phyloP scores from a whole-genome alignment of 2,888 invertebrate species.

The Macrophya annulata region DNA sequence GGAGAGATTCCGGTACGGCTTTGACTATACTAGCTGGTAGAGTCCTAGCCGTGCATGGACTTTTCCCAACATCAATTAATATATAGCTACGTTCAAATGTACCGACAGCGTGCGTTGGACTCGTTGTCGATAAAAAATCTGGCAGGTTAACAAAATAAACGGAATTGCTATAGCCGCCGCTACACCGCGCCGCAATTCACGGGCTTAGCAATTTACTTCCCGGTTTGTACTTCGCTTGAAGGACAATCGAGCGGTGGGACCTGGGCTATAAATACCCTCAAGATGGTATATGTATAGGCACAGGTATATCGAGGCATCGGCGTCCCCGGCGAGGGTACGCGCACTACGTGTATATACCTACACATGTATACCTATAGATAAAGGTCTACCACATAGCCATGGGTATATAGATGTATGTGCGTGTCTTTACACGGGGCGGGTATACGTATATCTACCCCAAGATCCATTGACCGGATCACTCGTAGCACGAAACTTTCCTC shows the following conservation, averaged over 20 bases:
- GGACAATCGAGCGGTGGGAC: slow-evolving; percentile 20
- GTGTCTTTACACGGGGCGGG: not conserved
- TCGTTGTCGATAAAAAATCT: not conserved
- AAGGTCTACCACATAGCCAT: not conserved
- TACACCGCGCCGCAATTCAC: not conserved
- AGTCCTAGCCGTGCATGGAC: not conserved
- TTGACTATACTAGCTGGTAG: not conserved
- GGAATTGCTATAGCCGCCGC: not conserved
- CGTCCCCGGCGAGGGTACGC: not conserved
- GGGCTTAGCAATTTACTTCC: slow-evolving; percentile 4
- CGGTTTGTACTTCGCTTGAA: slow-evolving; percentile 15
- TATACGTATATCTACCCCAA: slow-evolving; percentile 28
- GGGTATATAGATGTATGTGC: not conserved
- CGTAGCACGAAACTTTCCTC: slow-evolving; percentile 37
- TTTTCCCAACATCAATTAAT: not conserved
- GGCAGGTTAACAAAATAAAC: not conserved
- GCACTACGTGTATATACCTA: not conserved
- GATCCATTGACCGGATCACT: slow-evolving; percentile 33
- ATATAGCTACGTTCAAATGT: not conserved
- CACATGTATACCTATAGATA: too few relatives aligned
- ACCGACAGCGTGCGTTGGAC: not conserved
- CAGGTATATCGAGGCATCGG: not conserved
- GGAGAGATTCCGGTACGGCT: not conserved
- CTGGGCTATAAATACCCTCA: slow-evolving; percentile 18
- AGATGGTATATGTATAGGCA: not conserved